phyloP scores from a whole-genome alignment of 2,888 invertebrate species.

The Drosophila phalerata region DNA sequence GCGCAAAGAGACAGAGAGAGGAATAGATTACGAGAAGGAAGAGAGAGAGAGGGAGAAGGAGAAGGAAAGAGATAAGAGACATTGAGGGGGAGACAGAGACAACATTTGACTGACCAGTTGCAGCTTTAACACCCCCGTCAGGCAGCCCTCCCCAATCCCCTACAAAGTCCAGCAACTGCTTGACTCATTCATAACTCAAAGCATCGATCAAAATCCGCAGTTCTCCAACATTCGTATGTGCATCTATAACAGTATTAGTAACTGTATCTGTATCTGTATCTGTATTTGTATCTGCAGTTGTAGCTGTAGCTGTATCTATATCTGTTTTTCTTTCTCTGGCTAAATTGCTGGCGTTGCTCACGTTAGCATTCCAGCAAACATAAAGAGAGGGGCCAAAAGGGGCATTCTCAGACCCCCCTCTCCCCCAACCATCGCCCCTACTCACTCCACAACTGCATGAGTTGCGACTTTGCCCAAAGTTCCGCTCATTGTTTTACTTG shows the following conservation, averaged over 20 bases:
- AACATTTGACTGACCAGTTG: slow-evolving; percentile 20
- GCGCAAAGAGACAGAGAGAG: slow-evolving; percentile 11
- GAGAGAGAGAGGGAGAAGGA: not conserved
- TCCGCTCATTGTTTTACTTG: slow-evolving; percentile 69
- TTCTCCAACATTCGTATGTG: slow-evolving; percentile 17
- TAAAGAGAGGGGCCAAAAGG: not conserved
- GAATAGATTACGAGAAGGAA: not conserved
- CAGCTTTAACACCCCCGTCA: slow-evolving; percentile 6
- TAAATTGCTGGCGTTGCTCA: slow-evolving; percentile 56
- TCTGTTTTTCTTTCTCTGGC: slow-evolving; percentile 21
- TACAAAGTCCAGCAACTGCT: slow-evolving; percentile 23
- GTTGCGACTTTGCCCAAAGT: slow-evolving; percentile 59
- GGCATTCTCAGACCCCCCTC: slow-evolving; percentile 5
- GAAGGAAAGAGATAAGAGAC: slow-evolving; percentile 24
- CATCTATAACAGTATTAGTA: slow-evolving; percentile 28
- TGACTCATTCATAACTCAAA: slow-evolving; percentile 52
- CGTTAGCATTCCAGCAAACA: slow-evolving; percentile 44
- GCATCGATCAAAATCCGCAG: slow-evolving; percentile 58
- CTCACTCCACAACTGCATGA: slow-evolving; percentile 24
- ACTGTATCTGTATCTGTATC: slow-evolving; percentile 19
- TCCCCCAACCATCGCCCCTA: not conserved
- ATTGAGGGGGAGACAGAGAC: slow-evolving; percentile 23
- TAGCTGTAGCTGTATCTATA: slow-evolving; percentile 15
- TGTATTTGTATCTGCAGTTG: slow-evolving; percentile 7
- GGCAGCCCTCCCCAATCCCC: not conserved